Evolutionary conservation across 2,888 invertebrate genomes (phyloP).

Genomic region (Chorisops tibialis): DNA sequence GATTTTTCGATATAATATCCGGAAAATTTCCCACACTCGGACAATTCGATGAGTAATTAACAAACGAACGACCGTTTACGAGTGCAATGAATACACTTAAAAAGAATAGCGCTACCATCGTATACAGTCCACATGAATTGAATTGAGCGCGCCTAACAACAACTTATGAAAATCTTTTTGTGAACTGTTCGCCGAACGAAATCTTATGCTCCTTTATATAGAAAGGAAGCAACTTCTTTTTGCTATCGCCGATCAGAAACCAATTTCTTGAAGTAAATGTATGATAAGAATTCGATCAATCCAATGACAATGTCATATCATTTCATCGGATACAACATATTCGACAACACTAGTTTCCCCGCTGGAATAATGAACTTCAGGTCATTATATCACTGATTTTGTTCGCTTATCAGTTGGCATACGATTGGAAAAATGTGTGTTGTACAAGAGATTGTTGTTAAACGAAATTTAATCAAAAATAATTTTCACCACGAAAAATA

Average conservation of each 20-base stretch:
- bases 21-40: constrained; percentile 15
- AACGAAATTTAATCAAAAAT: too few species aligned
- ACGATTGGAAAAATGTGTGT: too few species aligned
- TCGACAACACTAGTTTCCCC: constrained; percentile 1
- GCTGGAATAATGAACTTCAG: constrained; percentile 3
- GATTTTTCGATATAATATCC: neutral
- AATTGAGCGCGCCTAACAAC: constrained; percentile 1
- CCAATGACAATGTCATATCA: constrained; percentile 1
- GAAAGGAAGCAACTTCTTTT: neutral
- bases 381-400: neutral
- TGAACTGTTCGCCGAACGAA: constrained; percentile 1
- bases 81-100: constrained; percentile 15
- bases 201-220: constrained; percentile 20
- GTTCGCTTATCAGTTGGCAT: too few species aligned
- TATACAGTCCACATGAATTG: constrained; percentile 11
- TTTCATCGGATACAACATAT: constrained; percentile 4
- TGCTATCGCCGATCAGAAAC: constrained; percentile 13
- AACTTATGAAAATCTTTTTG: constrained; percentile 6
- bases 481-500: too few species aligned
- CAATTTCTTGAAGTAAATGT: constrained; percentile 20
- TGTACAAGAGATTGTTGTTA: too few species aligned
- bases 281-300: constrained; percentile 12
- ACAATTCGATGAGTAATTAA: neutral
- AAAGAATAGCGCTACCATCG: constrained; percentile 2
- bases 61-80: constrained; percentile 4